Evolutionary conservation across 2,888 invertebrate species (phyloP).

Genomic region (Crossocerus cetratus): DNA sequence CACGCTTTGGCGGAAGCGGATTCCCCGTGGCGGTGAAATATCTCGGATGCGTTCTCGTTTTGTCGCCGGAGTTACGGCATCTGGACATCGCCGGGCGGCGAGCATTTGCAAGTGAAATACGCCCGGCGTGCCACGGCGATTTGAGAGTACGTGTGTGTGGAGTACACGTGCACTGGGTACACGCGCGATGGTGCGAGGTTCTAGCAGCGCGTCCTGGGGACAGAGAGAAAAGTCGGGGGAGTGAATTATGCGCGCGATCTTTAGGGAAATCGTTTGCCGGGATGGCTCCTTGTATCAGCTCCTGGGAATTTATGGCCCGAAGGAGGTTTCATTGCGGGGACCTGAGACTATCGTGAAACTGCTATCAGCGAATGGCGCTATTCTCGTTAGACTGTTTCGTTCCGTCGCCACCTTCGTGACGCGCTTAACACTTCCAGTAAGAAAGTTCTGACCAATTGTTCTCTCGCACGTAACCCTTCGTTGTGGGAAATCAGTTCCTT

Average conservation of each 20-base stretch:
- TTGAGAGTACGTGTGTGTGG: slow-evolving; percentile 35
- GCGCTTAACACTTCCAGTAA: too few species aligned
- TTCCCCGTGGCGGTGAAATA: slow-evolving; percentile 11
- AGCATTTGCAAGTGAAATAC: slow-evolving; percentile 29
- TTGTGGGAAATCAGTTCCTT: too few species aligned
- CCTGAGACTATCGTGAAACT: too few species aligned
- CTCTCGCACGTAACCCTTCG: too few species aligned
- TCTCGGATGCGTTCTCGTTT: slow-evolving; percentile 5
- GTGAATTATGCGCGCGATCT: slow-evolving; percentile 30
- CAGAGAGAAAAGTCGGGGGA: slow-evolving; percentile 20
- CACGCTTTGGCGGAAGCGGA: background rate
- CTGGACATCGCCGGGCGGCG: slow-evolving; percentile 52
- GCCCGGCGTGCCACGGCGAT: slow-evolving; percentile 13
- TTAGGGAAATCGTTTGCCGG: background rate
- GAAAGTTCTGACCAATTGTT: too few species aligned
- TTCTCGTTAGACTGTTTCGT: too few species aligned
- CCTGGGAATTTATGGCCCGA: too few species aligned
- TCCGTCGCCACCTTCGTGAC: too few species aligned
- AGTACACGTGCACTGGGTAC: background rate
- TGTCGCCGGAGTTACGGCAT: slow-evolving; percentile 24
- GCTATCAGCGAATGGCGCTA: too few species aligned
- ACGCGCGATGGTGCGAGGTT: background rate
- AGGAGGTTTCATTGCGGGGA: too few species aligned
- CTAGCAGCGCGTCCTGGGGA: background rate
- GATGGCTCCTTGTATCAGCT: background rate